Base-by-base conservation (phyloP, 37 sponge, comb jelly and placozoan species). In the Eunapius fragilis region DNA sequence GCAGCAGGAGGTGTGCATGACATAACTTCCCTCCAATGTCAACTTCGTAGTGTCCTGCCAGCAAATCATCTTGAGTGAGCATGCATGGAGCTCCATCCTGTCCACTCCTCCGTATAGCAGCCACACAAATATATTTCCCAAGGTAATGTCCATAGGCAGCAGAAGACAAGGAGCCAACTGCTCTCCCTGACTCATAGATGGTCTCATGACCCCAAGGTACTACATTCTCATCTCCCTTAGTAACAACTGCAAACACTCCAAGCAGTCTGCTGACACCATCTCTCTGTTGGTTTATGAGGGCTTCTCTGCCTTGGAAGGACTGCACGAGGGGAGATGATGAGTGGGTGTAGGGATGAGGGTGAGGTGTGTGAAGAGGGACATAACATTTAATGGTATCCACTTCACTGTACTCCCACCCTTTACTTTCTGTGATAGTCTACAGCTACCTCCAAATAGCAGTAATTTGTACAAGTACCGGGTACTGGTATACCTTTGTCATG, bases 401-500 rank as follows among this genome's bases (percentile, higher is more conserved):
- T 41, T 41, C 6, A 9, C 6, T 41, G 3, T 41, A 41, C 41
- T 6, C 6, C 41, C 41, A 41, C 41, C 6, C 6, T 6, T 9
- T 9, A 41, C 41, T 41, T 3, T 41, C 6, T 6, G 3, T 6
- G 3, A 41, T 41, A 41, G 6, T 6, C 6, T 41, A 41, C 41
- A 41, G 41, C 41, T 41, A 41, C 41, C n/a, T n/a, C n/a, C n/a
- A n/a, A 41, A 3, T 9, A 9, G 41, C 41, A 41, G 6, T 41
- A 41, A 6, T 41, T 9, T 41, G 6, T 41, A 41, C 41, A 41
- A 9, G 41, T n/a, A n/a, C n/a, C n/a, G n/a, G n/a, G n/a, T n/a
- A n/a, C n/a, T n/a, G n/a, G n/a, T n/a, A n/a, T 75, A 84, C 90
- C 90, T 89, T 89, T 24, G 80, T 84, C 70, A 89, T 45, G 75